Evolutionary conservation across 2,888 invertebrate genomes (phyloP).

Genomic region (Mimachlamys varia): DNA sequence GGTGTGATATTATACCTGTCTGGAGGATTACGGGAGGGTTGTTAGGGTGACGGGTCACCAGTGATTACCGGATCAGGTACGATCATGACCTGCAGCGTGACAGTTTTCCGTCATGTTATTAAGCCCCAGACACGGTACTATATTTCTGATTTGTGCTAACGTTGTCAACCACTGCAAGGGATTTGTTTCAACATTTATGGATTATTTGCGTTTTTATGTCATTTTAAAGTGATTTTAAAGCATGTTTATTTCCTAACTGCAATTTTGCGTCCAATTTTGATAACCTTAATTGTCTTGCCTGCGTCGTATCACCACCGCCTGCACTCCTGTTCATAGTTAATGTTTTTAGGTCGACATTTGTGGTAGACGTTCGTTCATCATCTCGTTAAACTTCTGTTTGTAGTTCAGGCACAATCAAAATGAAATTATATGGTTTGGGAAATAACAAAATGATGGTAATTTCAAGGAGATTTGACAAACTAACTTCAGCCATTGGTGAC

Average conservation of each 20-base stretch:
- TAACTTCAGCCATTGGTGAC: background rate
- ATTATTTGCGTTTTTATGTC: slow-evolving; percentile 13
- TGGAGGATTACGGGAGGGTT: background rate
- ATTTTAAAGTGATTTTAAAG: slow-evolving; percentile 11
- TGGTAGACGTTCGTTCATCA: background rate
- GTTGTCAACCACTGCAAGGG: background rate
- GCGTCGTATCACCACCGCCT: background rate
- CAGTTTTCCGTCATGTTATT: background rate
- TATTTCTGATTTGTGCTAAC: background rate
- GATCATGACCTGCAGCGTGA: background rate
- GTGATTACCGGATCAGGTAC: background rate
- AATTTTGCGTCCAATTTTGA: slow-evolving; percentile 6
- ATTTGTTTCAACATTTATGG: background rate
- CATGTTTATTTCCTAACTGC: slow-evolving; percentile 13
- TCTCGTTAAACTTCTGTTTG: background rate
- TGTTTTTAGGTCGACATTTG: background rate
- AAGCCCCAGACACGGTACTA: background rate
- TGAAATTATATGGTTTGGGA: background rate
- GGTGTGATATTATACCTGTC: background rate
- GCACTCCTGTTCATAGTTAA: background rate
- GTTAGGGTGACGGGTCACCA: background rate
- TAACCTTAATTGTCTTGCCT: slow-evolving; percentile 24
- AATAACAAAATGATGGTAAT: slow-evolving; percentile 5
- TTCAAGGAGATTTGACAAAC: background rate
- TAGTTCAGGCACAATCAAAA: background rate